Evolutionary conservation across 2,888 invertebrate genomes (phyloP), one percentile per base, ranked within the genome.

Genomic region (Microdon myrmicae): DNA sequence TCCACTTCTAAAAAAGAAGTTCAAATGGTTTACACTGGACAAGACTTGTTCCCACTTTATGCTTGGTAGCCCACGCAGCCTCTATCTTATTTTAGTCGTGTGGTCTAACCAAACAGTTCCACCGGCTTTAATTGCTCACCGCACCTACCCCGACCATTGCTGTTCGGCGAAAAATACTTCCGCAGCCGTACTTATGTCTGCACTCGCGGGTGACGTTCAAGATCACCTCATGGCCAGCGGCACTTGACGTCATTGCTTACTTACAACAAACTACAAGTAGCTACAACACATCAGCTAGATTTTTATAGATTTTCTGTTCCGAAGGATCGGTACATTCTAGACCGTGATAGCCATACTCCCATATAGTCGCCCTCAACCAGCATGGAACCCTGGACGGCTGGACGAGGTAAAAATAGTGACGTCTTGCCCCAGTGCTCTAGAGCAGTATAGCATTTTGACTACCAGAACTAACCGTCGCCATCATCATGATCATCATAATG

Each of bases 341-440:
- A n/a, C 38, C 29, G 47, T 47, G 16, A 39, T 12, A 29, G 39
- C 23, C 23, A 45, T 45, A 56, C 54, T 44, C 54, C 48, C 19
- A 25, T 19, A 10, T 22, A 43, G 44, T 55, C 25, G 44, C 56
- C 44, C 39, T 49, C 38, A 41, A 41, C 22, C 47, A 35, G 16
- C 12, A 9, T 14, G 10, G 14, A 29, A 12, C 43, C 23, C 16
- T 32, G 34, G 41, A n/a, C 51, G 51, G 45, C 32, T 12, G 37
- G 54, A 49, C 37, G 35, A 10, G 29, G 39, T 41, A 10, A 64
- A 56, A 51, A 51, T 58, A 58, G 58, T 64, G 58, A 41, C 56
- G 56, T 53, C 41, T 56, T 64, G 64, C 58, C 64, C 64, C 47
- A 64, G 58, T 64, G 58, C 58, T 58, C 64, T 43, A 64, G 64